Percentiles rank a stretch among this genome's conserved stretches.
These are phyloP conservation scores for Microctenopoma stevenorrisi DNA, from an alignment of 2,797 vertebrate species.

Conservation along the genomic window DNA sequence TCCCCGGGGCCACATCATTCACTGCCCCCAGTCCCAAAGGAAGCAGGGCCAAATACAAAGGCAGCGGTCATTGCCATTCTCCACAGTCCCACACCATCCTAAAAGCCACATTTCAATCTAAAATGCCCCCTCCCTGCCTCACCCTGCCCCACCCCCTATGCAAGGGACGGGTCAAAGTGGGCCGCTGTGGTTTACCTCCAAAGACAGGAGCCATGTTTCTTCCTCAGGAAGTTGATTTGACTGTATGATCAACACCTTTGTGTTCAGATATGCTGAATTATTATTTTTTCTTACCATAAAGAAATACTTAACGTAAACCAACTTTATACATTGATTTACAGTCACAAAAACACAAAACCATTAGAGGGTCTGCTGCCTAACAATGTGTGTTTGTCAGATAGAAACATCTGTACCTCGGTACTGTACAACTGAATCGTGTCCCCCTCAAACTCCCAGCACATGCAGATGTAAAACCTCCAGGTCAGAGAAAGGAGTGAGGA, in stretches of 20 bases:
- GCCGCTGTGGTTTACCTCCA: conserved; percentile 68
- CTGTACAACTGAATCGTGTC: conserved; percentile 1
- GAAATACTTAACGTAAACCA: not conserved
- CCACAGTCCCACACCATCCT: conserved; percentile 77
- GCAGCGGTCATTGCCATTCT: conserved; percentile 83
- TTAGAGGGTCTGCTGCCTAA: not conserved
- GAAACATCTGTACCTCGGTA: not conserved
- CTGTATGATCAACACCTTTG: not conserved
- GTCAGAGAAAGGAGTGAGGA: conserved; percentile 24
- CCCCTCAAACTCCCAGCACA: conserved; percentile 9
- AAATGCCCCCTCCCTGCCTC: conserved; percentile 44
- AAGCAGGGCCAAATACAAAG: conserved; percentile 75
- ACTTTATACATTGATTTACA: not conserved
- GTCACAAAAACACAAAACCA: not conserved
- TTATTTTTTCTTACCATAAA: not conserved
- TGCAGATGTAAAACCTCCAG: conserved; percentile 26
- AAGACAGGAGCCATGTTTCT: conserved; percentile 66
- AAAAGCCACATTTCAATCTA: conserved; percentile 83
- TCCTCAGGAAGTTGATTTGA: conserved; percentile 40
- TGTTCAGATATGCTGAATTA: too few species aligned
- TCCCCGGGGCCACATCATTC: conserved; percentile 81
- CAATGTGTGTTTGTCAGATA: not conserved
- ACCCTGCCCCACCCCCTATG: conserved; percentile 63
- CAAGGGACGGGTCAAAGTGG: conserved; percentile 70
- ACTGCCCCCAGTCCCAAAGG: conserved; percentile 79